Percentiles rank a stretch among this genome's conserved stretches.
Evolutionary conservation across 2,113 vertebrate genomes (phyloP).

Genomic region (Pyxicephalus adspersus): DNA sequence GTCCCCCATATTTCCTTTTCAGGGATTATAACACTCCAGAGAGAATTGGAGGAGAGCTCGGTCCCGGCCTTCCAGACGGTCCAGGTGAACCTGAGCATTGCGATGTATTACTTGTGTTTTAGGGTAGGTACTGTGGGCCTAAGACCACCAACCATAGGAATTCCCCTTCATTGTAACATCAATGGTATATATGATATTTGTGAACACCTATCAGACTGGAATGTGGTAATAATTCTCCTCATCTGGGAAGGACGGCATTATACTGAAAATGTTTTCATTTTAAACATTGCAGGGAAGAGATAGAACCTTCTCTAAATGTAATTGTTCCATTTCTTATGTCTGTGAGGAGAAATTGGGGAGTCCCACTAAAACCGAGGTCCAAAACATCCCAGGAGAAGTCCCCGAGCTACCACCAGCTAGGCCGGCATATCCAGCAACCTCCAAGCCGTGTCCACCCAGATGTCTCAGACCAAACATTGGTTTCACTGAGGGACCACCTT

Average conservation of each 20-base stretch:
- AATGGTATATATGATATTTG: too few species aligned
- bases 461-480: slow-evolving; percentile 94
- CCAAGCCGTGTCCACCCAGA: slow-evolving; percentile 95
- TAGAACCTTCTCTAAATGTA: too few species aligned
- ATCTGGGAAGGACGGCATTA: too few species aligned
- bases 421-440: slow-evolving; percentile 94
- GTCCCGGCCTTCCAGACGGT: slow-evolving; percentile 81
- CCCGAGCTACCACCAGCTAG: slow-evolving; percentile 70
- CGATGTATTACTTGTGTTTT: too few species aligned
- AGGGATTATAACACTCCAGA: slow-evolving; percentile 95
- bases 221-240: too few species aligned
- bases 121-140: too few species aligned
- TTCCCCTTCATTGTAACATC: too few species aligned
- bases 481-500: slow-evolving; percentile 95
- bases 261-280: too few species aligned
- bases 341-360: slow-evolving; percentile 46
- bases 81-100: slow-evolving; percentile 66
- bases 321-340: neutral
- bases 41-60: slow-evolving; percentile 89
- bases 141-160: too few species aligned
- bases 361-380: slow-evolving; percentile 61
- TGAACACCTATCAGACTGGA: too few species aligned
- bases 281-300: too few species aligned
- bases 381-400: slow-evolving; percentile 76
- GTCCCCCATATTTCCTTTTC: too few species aligned